phyloP scores from a whole-genome alignment of 2,113 vertebrate species.

The Cariama cristata region DNA sequence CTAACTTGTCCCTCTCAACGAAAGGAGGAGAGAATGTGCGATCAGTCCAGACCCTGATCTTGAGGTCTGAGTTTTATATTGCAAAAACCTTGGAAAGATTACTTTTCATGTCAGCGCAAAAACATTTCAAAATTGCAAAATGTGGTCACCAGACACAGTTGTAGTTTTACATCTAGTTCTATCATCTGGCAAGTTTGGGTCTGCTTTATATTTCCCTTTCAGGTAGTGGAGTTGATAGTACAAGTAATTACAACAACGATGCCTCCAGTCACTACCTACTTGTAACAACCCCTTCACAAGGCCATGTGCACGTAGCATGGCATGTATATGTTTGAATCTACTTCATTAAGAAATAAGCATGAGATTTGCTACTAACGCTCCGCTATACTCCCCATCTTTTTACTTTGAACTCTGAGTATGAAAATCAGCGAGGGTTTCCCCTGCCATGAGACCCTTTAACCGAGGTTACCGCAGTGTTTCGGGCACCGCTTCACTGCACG shows the following conservation, averaged over 20 bases:
- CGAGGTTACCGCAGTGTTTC: background rate
- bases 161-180: background rate
- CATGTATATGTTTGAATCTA: background rate
- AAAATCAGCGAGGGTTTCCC: background rate
- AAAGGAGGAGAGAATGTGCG: background rate
- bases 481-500: background rate
- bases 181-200: background rate
- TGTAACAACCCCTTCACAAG: background rate
- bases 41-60: background rate
- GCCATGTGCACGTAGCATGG: fast-evolving
- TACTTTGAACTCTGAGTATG: background rate
- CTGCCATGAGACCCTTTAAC: background rate
- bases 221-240: conserved; percentile 18
- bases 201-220: conserved; percentile 52
- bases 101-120: conserved; percentile 18
- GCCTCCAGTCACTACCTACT: background rate
- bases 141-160: conserved; percentile 36
- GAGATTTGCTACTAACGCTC: background rate
- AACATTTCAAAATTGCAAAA: conserved; percentile 56
- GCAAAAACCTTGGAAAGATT: conserved; percentile 48
- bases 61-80: conserved; percentile 10
- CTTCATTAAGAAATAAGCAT: background rate
- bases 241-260: background rate
- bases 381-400: background rate
- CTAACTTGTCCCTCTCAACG: background rate